phyloP scores from a whole-genome alignment of 2,113 vertebrate genomes.

The Ornithorhynchus anatinus region DNA sequence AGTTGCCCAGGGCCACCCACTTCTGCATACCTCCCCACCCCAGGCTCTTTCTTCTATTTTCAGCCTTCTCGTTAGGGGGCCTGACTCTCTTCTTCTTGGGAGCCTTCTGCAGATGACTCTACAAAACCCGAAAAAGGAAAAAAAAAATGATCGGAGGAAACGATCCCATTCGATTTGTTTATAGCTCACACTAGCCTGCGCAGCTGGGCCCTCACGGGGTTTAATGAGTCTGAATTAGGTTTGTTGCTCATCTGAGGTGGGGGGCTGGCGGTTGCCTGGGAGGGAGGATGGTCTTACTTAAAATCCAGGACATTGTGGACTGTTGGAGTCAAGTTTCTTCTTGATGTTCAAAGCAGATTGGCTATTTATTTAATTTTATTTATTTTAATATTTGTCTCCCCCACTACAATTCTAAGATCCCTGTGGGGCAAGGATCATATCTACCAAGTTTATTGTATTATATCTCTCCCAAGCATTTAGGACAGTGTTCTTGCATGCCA shows the following conservation, averaged over 20 bases:
- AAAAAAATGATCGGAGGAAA: conserved; percentile 24
- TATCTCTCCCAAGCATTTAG: too few relatives aligned
- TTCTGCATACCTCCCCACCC: conserved; percentile 39
- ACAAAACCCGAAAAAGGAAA: conserved; percentile 45
- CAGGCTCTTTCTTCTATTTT: conserved; percentile 47
- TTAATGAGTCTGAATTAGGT: conserved; percentile 44
- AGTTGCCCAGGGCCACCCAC: conserved; percentile 14
- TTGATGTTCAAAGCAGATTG: too few relatives aligned
- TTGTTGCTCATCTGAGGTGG: conserved; percentile 25
- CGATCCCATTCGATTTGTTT: conserved; percentile 56
- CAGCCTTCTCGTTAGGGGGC: conserved; percentile 54
- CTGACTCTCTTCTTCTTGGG: conserved; percentile 55
- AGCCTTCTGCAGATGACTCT: conserved; percentile 66
- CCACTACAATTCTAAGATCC: too few relatives aligned
- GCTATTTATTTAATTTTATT: too few relatives aligned
- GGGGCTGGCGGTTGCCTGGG: not conserved
- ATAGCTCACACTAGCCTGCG: conserved; percentile 24
- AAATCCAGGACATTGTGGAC: too few relatives aligned
- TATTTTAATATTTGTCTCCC: too few relatives aligned
- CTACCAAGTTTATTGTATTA: too few relatives aligned
- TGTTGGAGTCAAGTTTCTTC: too few relatives aligned
- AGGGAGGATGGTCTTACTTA: not conserved
- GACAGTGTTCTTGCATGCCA: too few relatives aligned
- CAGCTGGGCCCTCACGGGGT: conserved; percentile 33
- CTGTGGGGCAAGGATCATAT: too few relatives aligned